Evolutionary conservation across 2,797 vertebrate species (phyloP).

Genomic region (Sebastes glaucus): DNA sequence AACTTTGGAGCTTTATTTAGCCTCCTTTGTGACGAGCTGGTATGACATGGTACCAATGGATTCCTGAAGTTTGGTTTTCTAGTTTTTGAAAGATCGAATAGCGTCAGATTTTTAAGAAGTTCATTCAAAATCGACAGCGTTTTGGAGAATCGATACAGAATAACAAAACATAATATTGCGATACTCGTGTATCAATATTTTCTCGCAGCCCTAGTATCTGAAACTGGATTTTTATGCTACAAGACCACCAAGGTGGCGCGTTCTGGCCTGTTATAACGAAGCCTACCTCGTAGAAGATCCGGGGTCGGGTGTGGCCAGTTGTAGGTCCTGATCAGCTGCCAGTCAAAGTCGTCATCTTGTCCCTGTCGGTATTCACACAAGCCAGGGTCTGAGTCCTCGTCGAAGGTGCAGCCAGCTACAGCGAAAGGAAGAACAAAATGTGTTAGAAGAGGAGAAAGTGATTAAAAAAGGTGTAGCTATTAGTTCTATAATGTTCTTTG

Average conservation of each 20-base stretch:
- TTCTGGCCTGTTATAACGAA: not conserved
- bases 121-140: too few relatives aligned
- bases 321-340: constrained; percentile 90
- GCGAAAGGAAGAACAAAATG: not conserved
- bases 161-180: too few relatives aligned
- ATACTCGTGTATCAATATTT: too few relatives aligned
- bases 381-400: constrained; percentile 86
- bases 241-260: too few relatives aligned
- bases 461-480: not conserved
- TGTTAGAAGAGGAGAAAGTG: not conserved
- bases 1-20: too few relatives aligned
- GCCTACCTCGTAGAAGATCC: constrained; percentile 91
- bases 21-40: too few relatives aligned
- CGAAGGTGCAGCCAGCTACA: constrained; percentile 93
- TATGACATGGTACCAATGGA: too few relatives aligned
- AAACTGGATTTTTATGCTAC: not conserved
- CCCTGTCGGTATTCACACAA: constrained; percentile 93
- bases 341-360: constrained; percentile 93
- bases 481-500: not conserved
- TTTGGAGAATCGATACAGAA: too few relatives aligned
- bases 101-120: too few relatives aligned
- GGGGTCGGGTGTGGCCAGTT: constrained; percentile 83
- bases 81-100: too few relatives aligned
- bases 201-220: not conserved
- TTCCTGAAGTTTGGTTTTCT: too few relatives aligned